Evolutionary conservation across 1,140 invertebrate species (phyloP).

Genomic region (Procambarus virginalis): DNA sequence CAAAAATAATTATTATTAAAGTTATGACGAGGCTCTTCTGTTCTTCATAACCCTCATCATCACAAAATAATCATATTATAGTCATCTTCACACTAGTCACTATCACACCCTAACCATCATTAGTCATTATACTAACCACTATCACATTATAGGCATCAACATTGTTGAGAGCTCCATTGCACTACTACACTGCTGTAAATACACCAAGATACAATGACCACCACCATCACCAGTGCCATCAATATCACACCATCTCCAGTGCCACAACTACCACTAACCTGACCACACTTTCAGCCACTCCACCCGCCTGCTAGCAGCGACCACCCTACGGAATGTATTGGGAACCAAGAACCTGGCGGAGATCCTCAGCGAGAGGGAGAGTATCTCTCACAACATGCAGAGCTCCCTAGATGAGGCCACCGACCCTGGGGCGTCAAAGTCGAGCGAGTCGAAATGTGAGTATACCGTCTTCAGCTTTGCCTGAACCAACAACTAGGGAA

Average conservation of each 20-base stretch:
- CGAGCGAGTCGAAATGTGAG: constrained; percentile 77
- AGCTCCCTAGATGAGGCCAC: constrained; percentile 78
- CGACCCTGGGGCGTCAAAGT: constrained; percentile 81
- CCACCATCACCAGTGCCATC: neutral
- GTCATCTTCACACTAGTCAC: no score
- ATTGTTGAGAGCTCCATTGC: no score
- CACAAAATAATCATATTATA: no score
- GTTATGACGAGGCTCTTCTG: no score
- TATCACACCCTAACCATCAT: no score
- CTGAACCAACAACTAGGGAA: no score
- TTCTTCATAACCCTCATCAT: no score
- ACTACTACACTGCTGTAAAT: no score
- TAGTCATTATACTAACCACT: no score
- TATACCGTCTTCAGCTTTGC: neutral
- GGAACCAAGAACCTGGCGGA: constrained; percentile 79
- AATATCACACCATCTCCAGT: neutral
- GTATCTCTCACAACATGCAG: constrained; percentile 77
- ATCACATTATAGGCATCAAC: no score
- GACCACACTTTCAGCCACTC: constrained; percentile 74
- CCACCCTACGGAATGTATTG: constrained; percentile 78
- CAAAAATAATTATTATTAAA: no score
- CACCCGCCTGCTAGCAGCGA: constrained; percentile 76
- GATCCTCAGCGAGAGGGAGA: constrained; percentile 79
- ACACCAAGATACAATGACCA: neutral
- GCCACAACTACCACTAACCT: neutral